These are phyloP conservation scores for Diglossa cyanea DNA, from an alignment of 2,797 vertebrate species.

Conservation along the genomic window DNA sequence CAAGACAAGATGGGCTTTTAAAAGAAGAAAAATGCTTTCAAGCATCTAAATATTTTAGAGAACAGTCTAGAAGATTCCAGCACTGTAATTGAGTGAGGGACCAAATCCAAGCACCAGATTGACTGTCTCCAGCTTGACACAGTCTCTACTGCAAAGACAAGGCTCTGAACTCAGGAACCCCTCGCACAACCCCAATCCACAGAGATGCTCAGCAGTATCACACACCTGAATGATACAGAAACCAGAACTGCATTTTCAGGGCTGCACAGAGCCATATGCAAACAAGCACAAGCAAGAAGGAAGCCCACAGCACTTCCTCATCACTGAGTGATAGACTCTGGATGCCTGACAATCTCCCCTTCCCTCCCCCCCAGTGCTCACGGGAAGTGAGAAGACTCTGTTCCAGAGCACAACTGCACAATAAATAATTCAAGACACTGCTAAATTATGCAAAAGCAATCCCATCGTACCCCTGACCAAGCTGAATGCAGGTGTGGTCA, in stretches of 20 bases:
- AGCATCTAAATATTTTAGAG: not conserved
- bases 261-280: not conserved
- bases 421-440: conserved; percentile 56
- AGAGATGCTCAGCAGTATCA: not conserved
- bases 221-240: not conserved
- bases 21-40: not conserved
- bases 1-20: not conserved
- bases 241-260: not conserved
- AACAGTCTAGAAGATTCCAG: not conserved
- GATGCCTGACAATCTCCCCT: conserved; percentile 16
- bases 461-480: not conserved
- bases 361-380: not conserved
- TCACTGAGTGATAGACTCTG: not conserved
- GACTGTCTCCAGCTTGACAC: not conserved
- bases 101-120: not conserved
- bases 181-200: accelerated
- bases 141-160: not conserved
- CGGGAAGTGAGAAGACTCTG: conserved; percentile 30
- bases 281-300: not conserved
- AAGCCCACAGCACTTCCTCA: conserved; percentile 1
- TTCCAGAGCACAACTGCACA: conserved; percentile 50
- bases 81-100: not conserved
- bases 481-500: conserved; percentile 53
- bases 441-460: conserved; percentile 69
- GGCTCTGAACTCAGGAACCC: not conserved